phyloP scores from a whole-genome alignment of 2,797 vertebrate species.

The Microctenopoma stevenorrisi region DNA sequence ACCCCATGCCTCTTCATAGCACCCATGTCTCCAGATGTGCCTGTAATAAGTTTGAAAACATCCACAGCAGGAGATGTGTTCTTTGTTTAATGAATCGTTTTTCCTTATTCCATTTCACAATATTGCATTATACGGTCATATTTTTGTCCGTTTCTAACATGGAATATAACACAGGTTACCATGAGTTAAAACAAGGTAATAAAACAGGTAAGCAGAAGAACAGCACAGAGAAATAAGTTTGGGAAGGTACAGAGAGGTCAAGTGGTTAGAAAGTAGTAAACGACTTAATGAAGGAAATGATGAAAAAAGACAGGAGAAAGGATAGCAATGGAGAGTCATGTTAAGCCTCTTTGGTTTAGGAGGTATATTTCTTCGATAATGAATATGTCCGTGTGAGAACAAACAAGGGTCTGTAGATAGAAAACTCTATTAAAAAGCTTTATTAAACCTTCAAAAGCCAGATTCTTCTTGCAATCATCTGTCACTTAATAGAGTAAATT shows the following conservation, averaged over 20 bases:
- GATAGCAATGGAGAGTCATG: conserved; percentile 27
- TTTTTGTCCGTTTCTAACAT: not conserved
- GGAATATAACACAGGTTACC: not conserved
- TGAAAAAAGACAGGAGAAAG: conserved; percentile 9
- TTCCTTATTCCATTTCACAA: conserved; percentile 26
- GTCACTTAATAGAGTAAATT: conserved; percentile 72
- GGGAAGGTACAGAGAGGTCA: conserved; percentile 10
- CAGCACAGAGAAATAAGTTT: not conserved
- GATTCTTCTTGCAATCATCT: conserved; percentile 57
- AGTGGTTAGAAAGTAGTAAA: conserved; percentile 10
- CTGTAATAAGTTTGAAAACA: conserved; percentile 55
- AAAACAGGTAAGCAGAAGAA: not conserved
- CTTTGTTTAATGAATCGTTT: conserved; percentile 51
- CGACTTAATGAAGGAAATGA: conserved; percentile 34
- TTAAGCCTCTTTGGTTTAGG: conserved; percentile 39
- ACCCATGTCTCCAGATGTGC: conserved; percentile 44
- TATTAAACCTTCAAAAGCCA: conserved; percentile 71
- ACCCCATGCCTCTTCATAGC: conserved; percentile 12
- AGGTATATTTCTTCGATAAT: conserved; percentile 52
- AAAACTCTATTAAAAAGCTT: conserved; percentile 73
- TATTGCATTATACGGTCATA: not conserved
- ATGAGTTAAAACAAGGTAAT: not conserved
- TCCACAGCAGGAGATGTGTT: conserved; percentile 44
- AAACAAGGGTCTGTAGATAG: conserved; percentile 48
- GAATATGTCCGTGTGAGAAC: conserved; percentile 26